A percentile compares a stretch with the other conserved stretches of the same genome.
phyloP scores from a whole-genome alignment of 2,113 vertebrate genomes.

The Vulpes ferrilata region DNA sequence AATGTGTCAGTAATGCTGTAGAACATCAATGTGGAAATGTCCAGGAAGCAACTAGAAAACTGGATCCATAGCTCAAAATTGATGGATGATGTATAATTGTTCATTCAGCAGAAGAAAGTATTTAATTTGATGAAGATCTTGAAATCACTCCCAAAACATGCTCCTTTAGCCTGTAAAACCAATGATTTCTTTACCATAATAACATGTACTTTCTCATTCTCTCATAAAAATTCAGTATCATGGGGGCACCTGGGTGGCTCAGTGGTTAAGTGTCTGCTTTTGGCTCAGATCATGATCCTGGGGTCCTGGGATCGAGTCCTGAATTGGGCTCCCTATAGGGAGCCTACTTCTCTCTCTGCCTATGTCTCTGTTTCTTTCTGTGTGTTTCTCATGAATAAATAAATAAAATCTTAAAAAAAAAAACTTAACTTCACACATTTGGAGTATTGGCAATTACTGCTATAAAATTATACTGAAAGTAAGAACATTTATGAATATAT shows the following conservation, averaged over 20 bases:
- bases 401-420: too few relatives aligned
- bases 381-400: too few relatives aligned
- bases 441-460: not conserved
- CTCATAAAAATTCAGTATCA: not conserved
- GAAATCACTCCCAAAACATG: not conserved
- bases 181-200: not conserved
- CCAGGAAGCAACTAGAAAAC: not conserved
- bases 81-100: not conserved
- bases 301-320: too few relatives aligned
- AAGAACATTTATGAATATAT: not conserved
- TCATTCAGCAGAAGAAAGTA: not conserved
- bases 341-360: too few relatives aligned
- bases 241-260: too few relatives aligned
- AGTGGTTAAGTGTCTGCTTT: too few relatives aligned
- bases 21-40: not conserved
- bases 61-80: not conserved
- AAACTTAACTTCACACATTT: not conserved
- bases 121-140: not conserved
- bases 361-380: too few relatives aligned
- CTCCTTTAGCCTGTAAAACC: not conserved
- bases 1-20: not conserved
- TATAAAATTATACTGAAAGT: not conserved
- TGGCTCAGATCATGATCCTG: too few relatives aligned
- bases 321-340: too few relatives aligned
- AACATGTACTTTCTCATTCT: not conserved